These are phyloP conservation scores for Pao palembangensis DNA, from an alignment of 2,113 vertebrate genomes.

Conservation along the genomic window DNA sequence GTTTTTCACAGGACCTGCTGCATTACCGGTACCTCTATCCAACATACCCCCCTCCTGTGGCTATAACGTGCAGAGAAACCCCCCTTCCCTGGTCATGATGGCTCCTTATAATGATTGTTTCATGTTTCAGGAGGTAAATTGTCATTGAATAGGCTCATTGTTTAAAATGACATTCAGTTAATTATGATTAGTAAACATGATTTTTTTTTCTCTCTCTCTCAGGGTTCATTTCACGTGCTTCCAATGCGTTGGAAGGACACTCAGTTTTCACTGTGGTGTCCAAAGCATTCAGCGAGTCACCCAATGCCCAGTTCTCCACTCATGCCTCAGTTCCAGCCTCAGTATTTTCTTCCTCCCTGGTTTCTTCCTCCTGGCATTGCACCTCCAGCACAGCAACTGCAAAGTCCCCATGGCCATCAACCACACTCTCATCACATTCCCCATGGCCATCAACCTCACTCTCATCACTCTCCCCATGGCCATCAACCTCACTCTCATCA, in stretches of 20 bases:
- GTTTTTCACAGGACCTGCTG: conserved; percentile 13
- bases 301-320: background rate
- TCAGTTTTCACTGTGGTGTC: conserved; percentile 52
- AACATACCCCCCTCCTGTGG: conserved; percentile 56
- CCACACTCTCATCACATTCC: background rate
- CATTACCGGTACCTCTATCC: conserved; percentile 28
- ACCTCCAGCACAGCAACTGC: background rate
- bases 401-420: background rate
- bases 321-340: no score
- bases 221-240: conserved; percentile 50
- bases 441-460: background rate
- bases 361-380: background rate
- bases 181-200: background rate
- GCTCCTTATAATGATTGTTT: conserved; percentile 59
- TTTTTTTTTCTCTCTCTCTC: background rate
- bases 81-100: conserved; percentile 26
- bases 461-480: background rate
- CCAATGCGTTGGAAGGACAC: conserved; percentile 50
- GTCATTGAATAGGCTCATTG: no score
- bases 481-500: background rate
- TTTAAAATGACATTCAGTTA: no score
- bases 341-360: background rate
- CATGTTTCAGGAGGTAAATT: conserved; percentile 46
- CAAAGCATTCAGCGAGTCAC: background rate
- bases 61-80: conserved; percentile 47